phyloP scores from a whole-genome alignment of 2,888 invertebrate genomes.

The Polydrusus pterygomalis region DNA sequence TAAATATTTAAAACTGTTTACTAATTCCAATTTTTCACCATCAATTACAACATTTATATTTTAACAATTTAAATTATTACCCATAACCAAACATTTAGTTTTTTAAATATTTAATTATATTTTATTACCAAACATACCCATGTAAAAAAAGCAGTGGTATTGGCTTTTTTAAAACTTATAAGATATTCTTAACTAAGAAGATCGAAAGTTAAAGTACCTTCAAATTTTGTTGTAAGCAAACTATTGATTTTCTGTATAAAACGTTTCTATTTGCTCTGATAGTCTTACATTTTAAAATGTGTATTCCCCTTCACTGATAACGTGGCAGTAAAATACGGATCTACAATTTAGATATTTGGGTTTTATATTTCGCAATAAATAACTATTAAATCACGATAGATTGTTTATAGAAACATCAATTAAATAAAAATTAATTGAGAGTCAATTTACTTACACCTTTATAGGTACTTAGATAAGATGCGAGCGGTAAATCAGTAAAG shows the following conservation, averaged over 20 bases:
- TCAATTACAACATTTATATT: too few species aligned
- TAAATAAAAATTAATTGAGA: slow-evolving; percentile 13
- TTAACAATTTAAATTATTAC: too few species aligned
- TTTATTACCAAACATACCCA: too few species aligned
- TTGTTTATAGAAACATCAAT: neutral
- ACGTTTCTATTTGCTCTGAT: neutral
- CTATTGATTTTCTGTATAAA: neutral
- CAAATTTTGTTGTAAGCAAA: too few species aligned
- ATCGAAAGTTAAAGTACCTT: too few species aligned
- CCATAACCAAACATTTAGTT: too few species aligned
- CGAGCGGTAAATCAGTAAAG: slow-evolving; percentile 1
- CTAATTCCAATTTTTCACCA: too few species aligned
- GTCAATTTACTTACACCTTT: slow-evolving; percentile 17
- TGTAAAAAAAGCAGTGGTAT: too few species aligned
- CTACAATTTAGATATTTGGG: slow-evolving; percentile 3
- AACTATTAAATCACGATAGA: slow-evolving; percentile 8
- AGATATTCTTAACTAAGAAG: too few species aligned
- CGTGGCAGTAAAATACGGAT: slow-evolving; percentile 19
- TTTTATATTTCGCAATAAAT: slow-evolving; percentile 7
- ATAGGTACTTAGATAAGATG: slow-evolving; percentile 18
- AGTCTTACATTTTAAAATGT: neutral
- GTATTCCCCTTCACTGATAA: neutral
- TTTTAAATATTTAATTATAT: too few species aligned
- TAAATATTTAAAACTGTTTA: too few species aligned
- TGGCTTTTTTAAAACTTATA: too few species aligned